Evolutionary conservation across 1,140 invertebrate genomes (phyloP).

Genomic region (Pseudobourletiella spinata): DNA sequence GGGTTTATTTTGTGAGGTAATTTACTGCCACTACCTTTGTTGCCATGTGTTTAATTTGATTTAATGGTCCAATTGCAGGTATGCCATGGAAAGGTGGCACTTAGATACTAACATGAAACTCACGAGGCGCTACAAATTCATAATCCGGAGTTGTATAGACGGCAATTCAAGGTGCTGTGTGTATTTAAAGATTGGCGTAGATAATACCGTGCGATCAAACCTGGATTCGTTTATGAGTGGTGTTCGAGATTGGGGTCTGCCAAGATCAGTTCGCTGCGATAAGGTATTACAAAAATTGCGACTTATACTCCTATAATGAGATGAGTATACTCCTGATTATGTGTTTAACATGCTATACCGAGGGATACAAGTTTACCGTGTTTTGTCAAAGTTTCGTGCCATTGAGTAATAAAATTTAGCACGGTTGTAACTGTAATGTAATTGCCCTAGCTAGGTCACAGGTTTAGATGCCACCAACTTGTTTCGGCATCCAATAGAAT

Average conservation of each 20-base stretch:
- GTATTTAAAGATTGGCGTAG: background rate
- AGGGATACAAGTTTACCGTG: background rate
- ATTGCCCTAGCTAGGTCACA: no score
- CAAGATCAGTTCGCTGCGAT: background rate
- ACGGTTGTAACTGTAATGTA: no score
- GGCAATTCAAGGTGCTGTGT: background rate
- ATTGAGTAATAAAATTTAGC: no score
- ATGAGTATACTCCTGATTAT: background rate
- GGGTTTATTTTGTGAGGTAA: slow-evolving; percentile 17
- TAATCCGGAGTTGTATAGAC: slow-evolving; percentile 8
- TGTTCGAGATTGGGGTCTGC: background rate
- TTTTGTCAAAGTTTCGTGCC: background rate
- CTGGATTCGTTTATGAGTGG: background rate
- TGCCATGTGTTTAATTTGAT: background rate
- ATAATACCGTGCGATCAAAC: background rate
- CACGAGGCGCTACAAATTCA: slow-evolving; percentile 1
- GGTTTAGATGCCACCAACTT: no score
- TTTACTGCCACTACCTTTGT: background rate
- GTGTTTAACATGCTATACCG: background rate
- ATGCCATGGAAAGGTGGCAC: slow-evolving; percentile 20
- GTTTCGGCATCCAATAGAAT: background rate
- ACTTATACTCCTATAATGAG: no score
- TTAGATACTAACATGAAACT: slow-evolving; percentile 24
- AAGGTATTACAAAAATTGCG: background rate
- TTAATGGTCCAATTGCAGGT: background rate